Base-by-base conservation (phyloP, 2,797 vertebrate species). In the Hafferia zeledoni region DNA sequence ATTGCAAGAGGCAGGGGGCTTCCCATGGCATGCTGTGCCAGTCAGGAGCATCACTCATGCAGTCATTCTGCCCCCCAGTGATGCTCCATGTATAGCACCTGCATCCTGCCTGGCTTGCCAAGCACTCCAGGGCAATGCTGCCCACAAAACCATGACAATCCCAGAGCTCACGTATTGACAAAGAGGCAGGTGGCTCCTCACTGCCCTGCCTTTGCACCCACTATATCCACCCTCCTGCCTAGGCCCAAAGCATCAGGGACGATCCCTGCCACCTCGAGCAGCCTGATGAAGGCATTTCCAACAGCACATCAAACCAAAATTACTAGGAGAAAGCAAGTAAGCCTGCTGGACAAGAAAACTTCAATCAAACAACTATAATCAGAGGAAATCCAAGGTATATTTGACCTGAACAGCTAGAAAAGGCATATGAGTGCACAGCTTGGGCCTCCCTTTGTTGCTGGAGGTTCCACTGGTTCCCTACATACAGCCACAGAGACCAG, bases 211-310 rank as follows among this genome's bases (percentile, higher is more conserved):
- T 56, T 61, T 46, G 60, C 17, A 9, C 13, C 31, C 52, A 27
- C 33, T 0, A 1, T 10, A 44, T 18, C 44, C 7, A 9, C 13
- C 57, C 39, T 53, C 31, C 69, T 6, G 5, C 31, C 35, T n/a
- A 28, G 1, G 0, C 52, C 49, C n/a, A 30, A 35, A 50, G 22
- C 39, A 5, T 9, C 0, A 1, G 35, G 8, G 39, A 24, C 18
- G 41, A 49, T 19, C 57, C 43, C 46, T 24, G 31, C 22, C 31
- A 22, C 8, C 77, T 2, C 1, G 18, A 83, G 55, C 43, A 69
- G 23, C 33, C 43, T 5, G 3, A 28, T 13, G 6, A 63, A 49
- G 53, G 11, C 25, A 13, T 30, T 52, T 53, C 65, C 59, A 60
- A 15, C 31, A 35, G 13, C 22, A 2, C 0, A 20, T 39, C 64